Evolutionary conservation across 2,113 vertebrate genomes (phyloP), one percentile per base, ranked within the genome.

Genomic region (Condylura cristata): DNA sequence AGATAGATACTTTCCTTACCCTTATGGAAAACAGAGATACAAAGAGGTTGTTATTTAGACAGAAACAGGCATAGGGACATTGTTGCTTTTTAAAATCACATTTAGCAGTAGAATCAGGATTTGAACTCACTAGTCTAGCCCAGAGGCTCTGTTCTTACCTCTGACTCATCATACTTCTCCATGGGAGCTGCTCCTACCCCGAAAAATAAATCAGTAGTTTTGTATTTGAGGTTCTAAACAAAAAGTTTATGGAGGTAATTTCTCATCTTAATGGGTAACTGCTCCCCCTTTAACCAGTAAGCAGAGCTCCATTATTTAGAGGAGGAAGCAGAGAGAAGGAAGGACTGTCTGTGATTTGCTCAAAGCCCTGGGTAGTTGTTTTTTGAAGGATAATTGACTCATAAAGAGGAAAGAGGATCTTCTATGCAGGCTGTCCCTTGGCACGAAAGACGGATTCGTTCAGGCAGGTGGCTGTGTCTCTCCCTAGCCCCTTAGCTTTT

Each of bases 241-340:
- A 26, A 60, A 95, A 32, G 20, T 22, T 58, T 66, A 26, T 39
- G 68, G 37, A 89, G 44, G 90, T 32, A 92, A 90, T 84, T 79
- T 32, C 66, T 94, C 61, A 91, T 37, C 53, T 93, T 80, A 78
- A 51, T 51, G 60, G 32, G 41, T 41, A 71, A 72, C 71, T 70
- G 18, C 53, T 72, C 17, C 22, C 44, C n/a, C 53, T 89, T 75
- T 80, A 44, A 65, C 39, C 51, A 79, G 24, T 53, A 34, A 18
- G 28, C 66, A 93, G 63, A 95, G 80, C 8, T 61, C 60, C 32
- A 86, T 92, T 89, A 91, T 82, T 71, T 32, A 58, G 30, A 86
- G 60, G 17, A 46, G 17, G 82, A 95, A 86, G 88, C 56, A 91
- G 63, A 75, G 22, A 34, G 32, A 89, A 61, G 65, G 48, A 87